A percentile compares a stretch with the other conserved stretches of the same genome.
Conservation (phyloP, 2,888 invertebrate genomes). For the Aquatica leii region DNA sequence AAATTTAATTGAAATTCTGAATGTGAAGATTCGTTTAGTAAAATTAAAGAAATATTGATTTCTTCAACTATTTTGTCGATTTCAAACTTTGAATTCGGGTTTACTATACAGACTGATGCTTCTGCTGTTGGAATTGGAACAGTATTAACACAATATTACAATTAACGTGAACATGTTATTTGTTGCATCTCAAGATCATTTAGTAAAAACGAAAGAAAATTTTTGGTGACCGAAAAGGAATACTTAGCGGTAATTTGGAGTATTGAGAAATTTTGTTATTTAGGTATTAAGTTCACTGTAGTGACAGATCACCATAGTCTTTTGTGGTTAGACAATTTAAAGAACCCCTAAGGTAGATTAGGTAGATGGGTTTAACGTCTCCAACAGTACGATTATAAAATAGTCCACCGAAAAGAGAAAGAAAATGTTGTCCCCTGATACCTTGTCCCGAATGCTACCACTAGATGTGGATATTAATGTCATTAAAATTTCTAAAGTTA, state of each 20-base stretch:
- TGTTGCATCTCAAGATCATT: slow-evolving; percentile 20
- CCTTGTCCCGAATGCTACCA: too few species aligned
- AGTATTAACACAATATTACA: slow-evolving; percentile 15
- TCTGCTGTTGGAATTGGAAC: slow-evolving; percentile 21
- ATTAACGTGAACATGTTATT: slow-evolving; percentile 18
- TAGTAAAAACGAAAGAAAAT: background rate
- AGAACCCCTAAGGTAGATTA: too few species aligned
- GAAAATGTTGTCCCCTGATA: background rate
- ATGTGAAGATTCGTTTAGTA: slow-evolving; percentile 17
- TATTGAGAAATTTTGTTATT: background rate
- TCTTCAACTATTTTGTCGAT: slow-evolving; percentile 21
- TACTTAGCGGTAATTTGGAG: background rate
- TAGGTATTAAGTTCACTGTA: background rate
- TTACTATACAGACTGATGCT: slow-evolving; percentile 6
- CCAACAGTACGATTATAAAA: background rate
- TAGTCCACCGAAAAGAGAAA: background rate
- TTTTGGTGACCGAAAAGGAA: slow-evolving; percentile 12
- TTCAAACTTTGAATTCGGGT: slow-evolving; percentile 26
- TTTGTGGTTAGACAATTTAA: too few species aligned
- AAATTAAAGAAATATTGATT: slow-evolving; percentile 16
- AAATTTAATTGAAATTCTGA: slow-evolving; percentile 18
- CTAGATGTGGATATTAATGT: too few species aligned
- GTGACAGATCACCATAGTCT: background rate
- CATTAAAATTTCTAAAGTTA: background rate
- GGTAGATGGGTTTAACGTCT: background rate